These are phyloP conservation scores for Phaetusa simplex DNA, from an alignment of 2,113 vertebrate genomes.

Conservation along the genomic window DNA sequence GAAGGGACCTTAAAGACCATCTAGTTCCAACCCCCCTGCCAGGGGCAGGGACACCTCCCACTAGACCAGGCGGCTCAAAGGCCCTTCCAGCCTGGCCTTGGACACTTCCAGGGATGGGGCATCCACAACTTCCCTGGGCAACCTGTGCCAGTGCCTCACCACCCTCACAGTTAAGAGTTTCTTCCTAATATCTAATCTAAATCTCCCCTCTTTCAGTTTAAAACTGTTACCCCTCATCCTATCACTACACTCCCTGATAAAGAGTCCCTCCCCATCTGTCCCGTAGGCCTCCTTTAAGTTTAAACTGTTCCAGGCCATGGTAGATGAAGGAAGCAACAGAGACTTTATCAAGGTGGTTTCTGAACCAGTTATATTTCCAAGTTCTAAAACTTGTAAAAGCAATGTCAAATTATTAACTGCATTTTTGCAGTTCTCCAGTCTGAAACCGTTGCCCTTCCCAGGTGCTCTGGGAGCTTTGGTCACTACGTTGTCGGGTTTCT, in stretches of 20 bases:
- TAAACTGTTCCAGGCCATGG: not conserved
- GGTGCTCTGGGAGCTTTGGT: not conserved
- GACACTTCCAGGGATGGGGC: not conserved
- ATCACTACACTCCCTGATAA: not conserved
- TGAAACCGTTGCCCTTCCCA: not conserved
- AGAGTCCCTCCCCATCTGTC: not conserved
- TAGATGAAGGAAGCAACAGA: not conserved
- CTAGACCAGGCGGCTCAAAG: not conserved
- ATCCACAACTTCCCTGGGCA: not conserved
- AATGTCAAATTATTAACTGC: not conserved
- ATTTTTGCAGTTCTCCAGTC: not conserved
- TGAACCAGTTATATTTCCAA: not conserved
- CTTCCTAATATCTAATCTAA: not conserved
- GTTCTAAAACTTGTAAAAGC: not conserved
- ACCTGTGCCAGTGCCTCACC: not conserved
- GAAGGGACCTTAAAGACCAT: not conserved
- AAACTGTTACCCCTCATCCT: not conserved
- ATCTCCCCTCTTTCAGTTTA: not conserved
- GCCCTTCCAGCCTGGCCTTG: not conserved
- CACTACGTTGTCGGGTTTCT: accelerated
- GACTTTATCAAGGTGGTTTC: not conserved
- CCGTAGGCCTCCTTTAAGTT: not conserved
- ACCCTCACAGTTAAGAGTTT: not conserved
- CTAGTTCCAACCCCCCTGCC: not conserved
- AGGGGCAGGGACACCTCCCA: not conserved